Conservation (phyloP, 2,888 invertebrate species). For the Spilarctia lutea region DNA sequence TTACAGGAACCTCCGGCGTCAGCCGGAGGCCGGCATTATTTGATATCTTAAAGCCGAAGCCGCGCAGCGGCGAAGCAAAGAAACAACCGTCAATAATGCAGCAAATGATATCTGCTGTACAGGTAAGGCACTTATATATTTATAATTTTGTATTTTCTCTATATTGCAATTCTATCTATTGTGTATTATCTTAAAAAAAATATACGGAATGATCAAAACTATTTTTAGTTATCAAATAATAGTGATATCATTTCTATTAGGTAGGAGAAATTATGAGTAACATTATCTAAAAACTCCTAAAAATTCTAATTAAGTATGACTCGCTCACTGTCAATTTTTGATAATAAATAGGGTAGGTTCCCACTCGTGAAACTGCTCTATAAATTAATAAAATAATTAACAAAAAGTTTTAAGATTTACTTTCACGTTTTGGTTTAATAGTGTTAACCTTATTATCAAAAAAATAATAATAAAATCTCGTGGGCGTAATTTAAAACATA, state of each 20-base stretch:
- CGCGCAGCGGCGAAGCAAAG: conserved; percentile 66
- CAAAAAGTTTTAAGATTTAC: not conserved
- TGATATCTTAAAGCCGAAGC: conserved; percentile 90
- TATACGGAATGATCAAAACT: not conserved
- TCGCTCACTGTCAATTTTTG: no score
- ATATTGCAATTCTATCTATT: not conserved
- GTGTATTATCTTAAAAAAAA: not conserved
- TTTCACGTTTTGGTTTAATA: not conserved
- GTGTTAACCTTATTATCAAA: no score
- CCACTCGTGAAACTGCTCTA: no score
- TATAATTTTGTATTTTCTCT: not conserved
- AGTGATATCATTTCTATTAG: no score
- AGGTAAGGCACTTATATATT: conserved; percentile 79
- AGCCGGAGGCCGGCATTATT: conserved; percentile 91
- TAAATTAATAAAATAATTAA: no score
- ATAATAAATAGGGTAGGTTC: no score
- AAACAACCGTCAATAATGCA: conserved; percentile 90
- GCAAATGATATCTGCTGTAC: conserved; percentile 93
- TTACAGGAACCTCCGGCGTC: conserved; percentile 88
- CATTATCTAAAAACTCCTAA: no score
- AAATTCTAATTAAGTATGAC: no score
- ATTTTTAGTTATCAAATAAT: not conserved
- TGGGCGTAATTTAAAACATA: no score
- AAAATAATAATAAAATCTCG: no score
- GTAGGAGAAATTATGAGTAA: no score